These are phyloP conservation scores for Porites australiensis DNA, from an alignment of 64 coral and sea anemone genomes.

Conservation along the genomic window DNA sequence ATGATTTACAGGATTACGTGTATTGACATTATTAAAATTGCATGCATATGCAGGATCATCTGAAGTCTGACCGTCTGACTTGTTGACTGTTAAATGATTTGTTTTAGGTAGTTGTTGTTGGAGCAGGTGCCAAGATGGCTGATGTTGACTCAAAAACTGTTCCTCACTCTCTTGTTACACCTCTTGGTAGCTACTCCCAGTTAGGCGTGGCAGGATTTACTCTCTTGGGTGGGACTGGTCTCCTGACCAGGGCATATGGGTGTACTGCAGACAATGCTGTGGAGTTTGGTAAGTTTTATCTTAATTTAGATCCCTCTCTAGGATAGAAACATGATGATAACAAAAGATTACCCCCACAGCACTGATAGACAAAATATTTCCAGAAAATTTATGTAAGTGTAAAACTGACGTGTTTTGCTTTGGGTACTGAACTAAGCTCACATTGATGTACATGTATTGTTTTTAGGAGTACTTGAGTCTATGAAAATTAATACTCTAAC, in stretches of 20 bases:
- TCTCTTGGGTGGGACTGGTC: conserved; percentile 70
- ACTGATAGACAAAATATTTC: neutral
- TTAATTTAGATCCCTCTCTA: neutral
- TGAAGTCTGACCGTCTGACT: too few relatives aligned
- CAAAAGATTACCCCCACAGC: too few relatives aligned
- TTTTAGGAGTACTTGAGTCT: too few relatives aligned
- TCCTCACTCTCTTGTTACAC: conserved; percentile 60
- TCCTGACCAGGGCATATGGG: conserved; percentile 73
- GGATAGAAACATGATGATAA: too few relatives aligned
- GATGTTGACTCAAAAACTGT: conserved; percentile 67
- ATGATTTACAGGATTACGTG: too few relatives aligned
- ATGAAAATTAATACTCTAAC: too few relatives aligned
- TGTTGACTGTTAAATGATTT: neutral
- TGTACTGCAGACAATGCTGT: conserved; percentile 73
- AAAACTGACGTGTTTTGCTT: too few relatives aligned
- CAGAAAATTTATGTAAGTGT: too few relatives aligned
- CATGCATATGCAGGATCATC: too few relatives aligned
- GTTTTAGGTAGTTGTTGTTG: conserved; percentile 63
- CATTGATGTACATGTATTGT: too few relatives aligned
- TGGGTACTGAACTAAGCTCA: too few relatives aligned
- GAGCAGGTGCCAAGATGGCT: conserved; percentile 64
- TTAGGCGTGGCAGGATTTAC: conserved; percentile 83
- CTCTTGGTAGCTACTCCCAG: conserved; percentile 79
- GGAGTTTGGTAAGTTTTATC: conserved; percentile 75
- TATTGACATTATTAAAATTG: too few relatives aligned